Percentiles rank a stretch among this genome's conserved stretches.
phyloP scores from a whole-genome alignment of 1,140 invertebrate genomes.

The Pachyrhynchus sulphureomaculatus region DNA sequence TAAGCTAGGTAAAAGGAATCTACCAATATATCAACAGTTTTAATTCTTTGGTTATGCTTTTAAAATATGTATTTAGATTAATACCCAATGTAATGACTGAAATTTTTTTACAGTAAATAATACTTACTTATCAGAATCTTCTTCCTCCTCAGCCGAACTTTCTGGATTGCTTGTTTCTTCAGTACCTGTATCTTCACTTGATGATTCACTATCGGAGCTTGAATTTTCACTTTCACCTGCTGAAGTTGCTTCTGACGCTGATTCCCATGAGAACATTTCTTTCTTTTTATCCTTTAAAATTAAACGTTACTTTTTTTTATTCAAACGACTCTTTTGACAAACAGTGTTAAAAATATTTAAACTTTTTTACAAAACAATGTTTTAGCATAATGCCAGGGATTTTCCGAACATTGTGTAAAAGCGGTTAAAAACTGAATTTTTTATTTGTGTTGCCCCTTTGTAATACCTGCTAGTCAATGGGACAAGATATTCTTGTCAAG shows the following conservation, averaged over 20 bases:
- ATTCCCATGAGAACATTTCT: constrained; percentile 40
- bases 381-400: too few species aligned
- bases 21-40: neutral
- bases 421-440: too few species aligned
- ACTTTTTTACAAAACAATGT: too few species aligned
- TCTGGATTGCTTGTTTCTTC: constrained; percentile 43
- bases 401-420: too few species aligned
- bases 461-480: too few species aligned
- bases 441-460: too few species aligned
- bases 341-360: too few species aligned
- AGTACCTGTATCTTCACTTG: constrained; percentile 32
- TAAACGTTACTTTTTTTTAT: neutral
- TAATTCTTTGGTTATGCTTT: too few species aligned
- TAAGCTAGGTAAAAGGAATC: neutral
- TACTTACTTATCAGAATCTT: constrained; percentile 30
- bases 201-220: constrained; percentile 35
- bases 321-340: too few species aligned
- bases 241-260: constrained; percentile 35
- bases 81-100: neutral
- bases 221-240: constrained; percentile 28
- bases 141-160: constrained; percentile 36
- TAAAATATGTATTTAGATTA: too few species aligned
- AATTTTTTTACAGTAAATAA: neutral
- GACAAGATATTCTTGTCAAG: too few species aligned
- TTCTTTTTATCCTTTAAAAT: constrained; percentile 41